A percentile compares a stretch with the other conserved stretches of the same genome.
Evolutionary conservation across 1,140 invertebrate species (phyloP).

Genomic region (Drosophila rhopaloa): DNA sequence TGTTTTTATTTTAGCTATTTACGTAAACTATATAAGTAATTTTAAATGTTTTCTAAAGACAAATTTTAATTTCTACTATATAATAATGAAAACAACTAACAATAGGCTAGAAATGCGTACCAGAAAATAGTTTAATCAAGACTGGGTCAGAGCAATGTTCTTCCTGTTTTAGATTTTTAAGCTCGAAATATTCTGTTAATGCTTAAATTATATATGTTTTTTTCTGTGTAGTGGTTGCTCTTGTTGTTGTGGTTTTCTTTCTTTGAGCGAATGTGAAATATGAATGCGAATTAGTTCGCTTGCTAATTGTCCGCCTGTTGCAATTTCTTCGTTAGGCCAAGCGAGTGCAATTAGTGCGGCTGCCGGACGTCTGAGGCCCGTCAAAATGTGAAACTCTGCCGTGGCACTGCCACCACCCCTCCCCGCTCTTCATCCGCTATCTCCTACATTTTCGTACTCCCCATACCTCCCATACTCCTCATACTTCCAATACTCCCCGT

Average conservation of each 20-base stretch:
- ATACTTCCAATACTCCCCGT: not conserved
- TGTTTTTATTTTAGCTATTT: too few relatives aligned
- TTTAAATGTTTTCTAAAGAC: too few relatives aligned
- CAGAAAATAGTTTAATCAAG: too few relatives aligned
- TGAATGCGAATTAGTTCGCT: conserved; percentile 34
- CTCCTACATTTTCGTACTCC: not conserved
- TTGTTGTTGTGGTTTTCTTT: not conserved
- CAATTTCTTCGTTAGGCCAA: conserved; percentile 42
- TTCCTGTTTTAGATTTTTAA: too few relatives aligned
- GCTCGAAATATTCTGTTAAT: too few relatives aligned
- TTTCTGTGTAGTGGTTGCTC: not conserved
- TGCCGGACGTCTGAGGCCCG: conserved; percentile 58
- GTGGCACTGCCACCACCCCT: conserved; percentile 1
- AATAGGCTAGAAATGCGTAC: too few relatives aligned
- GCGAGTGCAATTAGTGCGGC: conserved; percentile 65
- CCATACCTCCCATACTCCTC: not conserved
- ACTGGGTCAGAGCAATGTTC: too few relatives aligned
- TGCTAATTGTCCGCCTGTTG: conserved; percentile 53
- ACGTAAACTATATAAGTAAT: too few relatives aligned
- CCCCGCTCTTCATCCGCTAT: not conserved
- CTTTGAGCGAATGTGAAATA: conserved; percentile 33
- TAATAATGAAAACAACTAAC: too few relatives aligned
- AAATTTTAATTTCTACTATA: too few relatives aligned
- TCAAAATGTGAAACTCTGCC: conserved; percentile 64
- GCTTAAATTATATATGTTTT: too few relatives aligned